Percentiles rank a stretch among this genome's conserved stretches.
These are phyloP conservation scores for Nesidiocoris tenuis DNA, from an alignment of 2,888 invertebrate genomes.

Conservation along the genomic window DNA sequence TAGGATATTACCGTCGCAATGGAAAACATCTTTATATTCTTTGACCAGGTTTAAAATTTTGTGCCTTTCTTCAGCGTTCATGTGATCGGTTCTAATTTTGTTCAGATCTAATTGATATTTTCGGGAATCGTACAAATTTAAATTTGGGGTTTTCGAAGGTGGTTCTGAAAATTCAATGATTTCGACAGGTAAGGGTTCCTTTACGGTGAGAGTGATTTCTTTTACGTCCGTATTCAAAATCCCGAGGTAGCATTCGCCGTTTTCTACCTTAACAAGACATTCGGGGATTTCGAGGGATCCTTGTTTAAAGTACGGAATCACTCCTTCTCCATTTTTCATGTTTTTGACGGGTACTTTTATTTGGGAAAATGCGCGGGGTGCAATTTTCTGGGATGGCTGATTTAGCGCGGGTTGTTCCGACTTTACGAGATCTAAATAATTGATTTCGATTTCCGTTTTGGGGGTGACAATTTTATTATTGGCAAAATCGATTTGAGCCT, in stretches of 20 bases:
- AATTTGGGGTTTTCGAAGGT: too few species aligned
- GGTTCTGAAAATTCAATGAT: too few species aligned
- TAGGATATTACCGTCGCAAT: not conserved
- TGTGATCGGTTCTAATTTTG: not conserved
- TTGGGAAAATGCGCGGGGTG: not conserved
- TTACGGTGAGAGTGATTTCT: not conserved
- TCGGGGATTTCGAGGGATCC: not conserved
- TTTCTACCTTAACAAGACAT: slow-evolving; percentile 2
- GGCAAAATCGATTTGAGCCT: not conserved
- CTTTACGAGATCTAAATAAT: not conserved
- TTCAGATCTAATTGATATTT: too few species aligned
- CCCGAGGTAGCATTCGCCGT: too few species aligned
- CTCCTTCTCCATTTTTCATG: not conserved
- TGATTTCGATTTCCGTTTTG: not conserved
- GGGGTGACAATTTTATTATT: not conserved
- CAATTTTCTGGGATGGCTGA: too few species aligned
- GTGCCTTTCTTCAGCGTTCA: slow-evolving; percentile 14
- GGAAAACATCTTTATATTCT: slow-evolving; percentile 15
- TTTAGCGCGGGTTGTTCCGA: too few species aligned
- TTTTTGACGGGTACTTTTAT: not conserved
- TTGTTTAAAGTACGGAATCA: not conserved
- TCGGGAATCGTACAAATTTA: too few species aligned
- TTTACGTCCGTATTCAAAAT: too few species aligned
- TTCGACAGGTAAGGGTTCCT: not conserved
- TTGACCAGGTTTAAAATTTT: slow-evolving; percentile 1